Conservation (phyloP, 2,113 vertebrate species). For the Indri indri region DNA sequence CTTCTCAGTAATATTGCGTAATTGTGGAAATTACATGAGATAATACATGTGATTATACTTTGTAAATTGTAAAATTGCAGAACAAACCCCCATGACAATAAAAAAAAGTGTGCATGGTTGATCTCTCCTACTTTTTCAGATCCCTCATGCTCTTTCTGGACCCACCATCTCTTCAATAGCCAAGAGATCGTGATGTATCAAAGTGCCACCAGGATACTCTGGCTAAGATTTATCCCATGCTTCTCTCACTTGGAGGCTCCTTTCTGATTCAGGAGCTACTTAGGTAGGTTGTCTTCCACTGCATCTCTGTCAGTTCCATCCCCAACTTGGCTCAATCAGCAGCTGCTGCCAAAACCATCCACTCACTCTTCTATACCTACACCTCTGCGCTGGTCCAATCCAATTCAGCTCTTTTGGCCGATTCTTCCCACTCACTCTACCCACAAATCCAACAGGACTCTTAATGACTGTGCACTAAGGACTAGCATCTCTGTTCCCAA, state of each 20-base stretch:
- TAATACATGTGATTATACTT: not conserved
- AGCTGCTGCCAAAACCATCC: not conserved
- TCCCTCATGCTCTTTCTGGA: not conserved
- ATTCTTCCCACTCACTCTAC: not conserved
- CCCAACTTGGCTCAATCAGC: not conserved
- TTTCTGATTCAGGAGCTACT: not conserved
- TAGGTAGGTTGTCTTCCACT: not conserved
- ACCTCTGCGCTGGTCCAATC: not conserved
- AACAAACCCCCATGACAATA: not conserved
- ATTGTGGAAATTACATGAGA: not conserved
- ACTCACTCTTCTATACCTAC: not conserved
- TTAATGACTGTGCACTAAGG: not conserved
- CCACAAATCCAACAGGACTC: not conserved
- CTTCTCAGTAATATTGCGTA: not conserved
- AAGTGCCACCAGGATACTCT: not conserved
- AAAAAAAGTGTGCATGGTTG: not conserved
- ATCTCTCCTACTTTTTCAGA: not conserved
- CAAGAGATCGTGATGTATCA: not conserved
- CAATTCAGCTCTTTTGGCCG: not conserved
- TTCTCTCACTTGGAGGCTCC: not conserved
- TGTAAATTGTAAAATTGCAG: not conserved
- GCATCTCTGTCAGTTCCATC: not conserved
- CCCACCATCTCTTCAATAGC: not conserved
- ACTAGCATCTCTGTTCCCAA: not conserved
- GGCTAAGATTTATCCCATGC: not conserved